A percentile compares a stretch with the other conserved stretches of the same genome.
Conservation (phyloP, 2,797 vertebrate species). For the Rallus crepitans region DNA sequence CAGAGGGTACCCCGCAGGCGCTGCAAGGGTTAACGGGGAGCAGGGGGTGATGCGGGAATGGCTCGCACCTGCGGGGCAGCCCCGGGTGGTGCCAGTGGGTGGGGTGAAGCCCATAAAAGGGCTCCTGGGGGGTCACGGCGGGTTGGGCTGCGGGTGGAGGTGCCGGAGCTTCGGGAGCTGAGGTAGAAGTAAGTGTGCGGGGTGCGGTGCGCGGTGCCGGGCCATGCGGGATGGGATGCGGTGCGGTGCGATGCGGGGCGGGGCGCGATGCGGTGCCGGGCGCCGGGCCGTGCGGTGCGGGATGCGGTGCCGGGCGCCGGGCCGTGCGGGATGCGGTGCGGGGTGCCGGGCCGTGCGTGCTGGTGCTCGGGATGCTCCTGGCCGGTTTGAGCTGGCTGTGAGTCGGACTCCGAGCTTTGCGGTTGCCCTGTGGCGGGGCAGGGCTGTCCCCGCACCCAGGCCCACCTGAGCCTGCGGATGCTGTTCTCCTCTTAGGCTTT, state of each 20-base stretch:
- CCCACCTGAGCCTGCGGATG: accelerated
- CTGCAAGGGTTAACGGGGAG: neutral
- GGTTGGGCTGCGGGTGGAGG: neutral
- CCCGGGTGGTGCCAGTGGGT: neutral
- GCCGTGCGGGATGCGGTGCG: too few species aligned
- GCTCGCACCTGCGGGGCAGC: neutral
- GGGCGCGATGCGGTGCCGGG: too few species aligned
- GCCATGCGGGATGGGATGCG: too few species aligned
- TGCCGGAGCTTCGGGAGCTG: accelerated
- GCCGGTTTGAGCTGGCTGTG: accelerated
- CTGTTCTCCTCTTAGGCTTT: neutral
- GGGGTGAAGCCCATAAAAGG: neutral
- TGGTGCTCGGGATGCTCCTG: too few species aligned
- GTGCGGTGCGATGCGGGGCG: accelerated
- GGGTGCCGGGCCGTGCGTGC: accelerated
- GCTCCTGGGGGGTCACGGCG: accelerated
- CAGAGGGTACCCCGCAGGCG: neutral
- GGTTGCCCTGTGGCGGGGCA: neutral
- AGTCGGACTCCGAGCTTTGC: neutral
- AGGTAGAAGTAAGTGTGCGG: neutral
- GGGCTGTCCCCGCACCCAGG: accelerated
- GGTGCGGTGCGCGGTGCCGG: too few species aligned
- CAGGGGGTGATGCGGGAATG: neutral
- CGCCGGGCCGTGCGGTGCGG: too few species aligned
- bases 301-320: too few species aligned